Conservation (phyloP, 2,888 invertebrate species). For the Scaeva pyrastri region DNA sequence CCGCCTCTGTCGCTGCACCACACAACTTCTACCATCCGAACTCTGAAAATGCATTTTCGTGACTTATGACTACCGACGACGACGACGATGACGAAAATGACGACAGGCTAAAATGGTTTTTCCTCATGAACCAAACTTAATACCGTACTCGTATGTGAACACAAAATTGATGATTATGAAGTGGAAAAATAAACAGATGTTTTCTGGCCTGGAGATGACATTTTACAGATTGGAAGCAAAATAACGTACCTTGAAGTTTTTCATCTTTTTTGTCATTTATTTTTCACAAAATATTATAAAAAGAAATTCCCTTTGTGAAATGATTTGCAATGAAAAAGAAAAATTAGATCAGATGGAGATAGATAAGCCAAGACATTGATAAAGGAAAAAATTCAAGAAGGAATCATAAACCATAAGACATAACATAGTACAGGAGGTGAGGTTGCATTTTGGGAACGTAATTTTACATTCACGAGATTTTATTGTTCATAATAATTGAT, state of each 20-base stretch:
- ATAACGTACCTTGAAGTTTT: constrained; percentile 19
- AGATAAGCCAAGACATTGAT: constrained; percentile 1
- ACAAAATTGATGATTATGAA: neutral
- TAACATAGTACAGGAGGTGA: neutral
- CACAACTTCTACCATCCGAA: constrained; percentile 15
- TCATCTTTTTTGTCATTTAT: neutral
- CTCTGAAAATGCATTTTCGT: constrained; percentile 25
- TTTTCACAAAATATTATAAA: neutral
- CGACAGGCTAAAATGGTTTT: neutral
- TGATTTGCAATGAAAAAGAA: constrained; percentile 9
- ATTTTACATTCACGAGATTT: too few relatives aligned
- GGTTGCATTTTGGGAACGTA: neutral
- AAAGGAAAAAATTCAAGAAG: neutral
- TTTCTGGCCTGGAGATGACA: constrained; percentile 31
- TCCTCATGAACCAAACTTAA: constrained; percentile 4
- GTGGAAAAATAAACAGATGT: constrained; percentile 3
- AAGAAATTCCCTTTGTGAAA: constrained; percentile 1
- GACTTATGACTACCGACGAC: neutral
- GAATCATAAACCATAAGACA: neutral
- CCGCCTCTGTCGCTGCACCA: too few relatives aligned
- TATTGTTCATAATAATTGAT: too few relatives aligned
- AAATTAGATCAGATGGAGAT: neutral
- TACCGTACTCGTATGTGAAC: too few relatives aligned
- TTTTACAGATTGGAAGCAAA: constrained; percentile 28
- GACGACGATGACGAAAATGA: neutral